Percentiles rank a stretch among this genome's conserved stretches.
Conservation (phyloP, 2,888 invertebrate species). For the Leptopilina drosophilae region DNA sequence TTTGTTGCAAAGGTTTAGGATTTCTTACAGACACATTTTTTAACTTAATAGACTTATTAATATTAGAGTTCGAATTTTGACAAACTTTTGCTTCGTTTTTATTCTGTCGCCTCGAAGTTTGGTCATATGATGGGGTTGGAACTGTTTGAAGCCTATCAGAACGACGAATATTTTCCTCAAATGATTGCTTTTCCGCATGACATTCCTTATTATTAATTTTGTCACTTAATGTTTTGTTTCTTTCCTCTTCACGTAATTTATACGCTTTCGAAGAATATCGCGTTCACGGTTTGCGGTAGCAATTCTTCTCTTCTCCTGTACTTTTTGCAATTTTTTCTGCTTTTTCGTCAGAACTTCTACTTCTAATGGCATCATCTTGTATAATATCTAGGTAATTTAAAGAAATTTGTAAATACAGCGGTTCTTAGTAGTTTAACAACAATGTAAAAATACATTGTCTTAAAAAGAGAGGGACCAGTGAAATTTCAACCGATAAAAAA, state of each 20-base stretch:
- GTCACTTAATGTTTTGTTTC: not conserved
- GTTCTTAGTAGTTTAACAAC: not conserved
- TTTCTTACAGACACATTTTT: not conserved
- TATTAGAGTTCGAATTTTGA: not conserved
- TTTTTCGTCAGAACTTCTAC: constrained; percentile 8
- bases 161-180: constrained; percentile 11
- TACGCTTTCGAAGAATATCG: constrained; percentile 14
- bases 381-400: constrained; percentile 6
- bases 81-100: not conserved
- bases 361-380: not conserved
- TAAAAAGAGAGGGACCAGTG: too few relatives aligned
- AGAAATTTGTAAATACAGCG: not conserved
- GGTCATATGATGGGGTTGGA: not conserved
- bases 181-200: constrained; percentile 4
- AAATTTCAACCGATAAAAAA: too few relatives aligned
- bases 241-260: not conserved
- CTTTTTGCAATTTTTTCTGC: constrained; percentile 1
- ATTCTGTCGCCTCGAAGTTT: constrained; percentile 13
- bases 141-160: not conserved
- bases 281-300: constrained; percentile 6
- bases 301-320: constrained; percentile 37
- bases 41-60: not conserved
- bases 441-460: too few relatives aligned
- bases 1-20: not conserved
- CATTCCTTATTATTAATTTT: constrained; percentile 7